phyloP scores from a whole-genome alignment of 2,113 vertebrate genomes.

The Dermatemys mawii region DNA sequence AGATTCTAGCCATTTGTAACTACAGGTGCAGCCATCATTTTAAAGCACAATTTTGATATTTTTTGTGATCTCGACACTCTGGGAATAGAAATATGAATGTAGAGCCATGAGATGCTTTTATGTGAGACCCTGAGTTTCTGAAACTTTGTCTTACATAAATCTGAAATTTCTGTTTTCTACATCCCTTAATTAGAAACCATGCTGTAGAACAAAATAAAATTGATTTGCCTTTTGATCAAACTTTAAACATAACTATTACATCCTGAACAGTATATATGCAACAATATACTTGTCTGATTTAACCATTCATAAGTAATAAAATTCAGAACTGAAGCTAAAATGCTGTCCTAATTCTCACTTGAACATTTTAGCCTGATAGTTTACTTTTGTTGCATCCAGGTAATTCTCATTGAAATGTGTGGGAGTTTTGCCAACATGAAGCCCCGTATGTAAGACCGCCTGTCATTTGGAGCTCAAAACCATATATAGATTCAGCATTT shows the following conservation, averaged over 20 bases:
- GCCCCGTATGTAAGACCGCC: not conserved
- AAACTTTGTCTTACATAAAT: constrained; percentile 17
- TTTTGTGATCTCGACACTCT: not conserved
- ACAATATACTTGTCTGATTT: not conserved
- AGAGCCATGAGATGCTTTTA: not conserved
- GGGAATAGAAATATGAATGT: not conserved
- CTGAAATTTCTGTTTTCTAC: not conserved
- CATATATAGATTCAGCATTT: not conserved
- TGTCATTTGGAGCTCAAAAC: constrained; percentile 22
- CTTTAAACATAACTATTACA: constrained; percentile 15
- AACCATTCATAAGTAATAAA: not conserved
- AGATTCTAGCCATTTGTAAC: not conserved
- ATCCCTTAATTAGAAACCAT: not conserved
- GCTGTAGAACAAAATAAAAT: not conserved
- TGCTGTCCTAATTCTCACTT: not conserved
- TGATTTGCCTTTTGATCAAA: constrained; percentile 15
- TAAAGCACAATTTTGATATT: not conserved
- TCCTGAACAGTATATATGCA: not conserved
- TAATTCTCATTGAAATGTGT: not conserved
- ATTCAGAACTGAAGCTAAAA: not conserved
- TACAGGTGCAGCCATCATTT: not conserved
- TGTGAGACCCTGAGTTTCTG: not conserved
- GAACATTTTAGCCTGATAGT: not conserved
- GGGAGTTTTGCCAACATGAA: not conserved
- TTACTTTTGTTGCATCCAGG: not conserved